Base-by-base conservation (phyloP, 1,140 invertebrate genomes). In the Fopius arisanus region DNA sequence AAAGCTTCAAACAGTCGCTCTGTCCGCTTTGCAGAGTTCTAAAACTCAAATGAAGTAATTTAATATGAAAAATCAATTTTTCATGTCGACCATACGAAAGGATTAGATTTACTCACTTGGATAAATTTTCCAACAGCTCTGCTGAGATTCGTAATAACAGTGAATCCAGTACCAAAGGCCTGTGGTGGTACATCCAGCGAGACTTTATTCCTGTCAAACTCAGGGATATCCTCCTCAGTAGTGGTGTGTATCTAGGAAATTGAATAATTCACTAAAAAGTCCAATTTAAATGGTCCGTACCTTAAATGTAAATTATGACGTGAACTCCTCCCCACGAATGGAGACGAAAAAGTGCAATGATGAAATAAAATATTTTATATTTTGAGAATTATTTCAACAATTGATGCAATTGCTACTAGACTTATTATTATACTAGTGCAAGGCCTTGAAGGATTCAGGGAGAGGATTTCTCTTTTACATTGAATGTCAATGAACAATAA, bases 21-120 rank as follows among this genome's bases (percentile, higher is more conserved):
- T 72, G 92, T 92, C 54, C 92, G 89, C 62, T 91, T 90, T 10
- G 92, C 92, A n/a, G 92, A 91, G 78, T 91, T 92, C 92, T 93
- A 88, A n/a, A 90, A 77, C 76, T n/a, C 70, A 54, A 73, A 63
- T 31, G 62, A 9, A 73, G 14, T 59, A 33, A 31, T 26, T 41
- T 29, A 70, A n/a, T 19, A 16, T 59, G 1, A 67, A 51, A 41
- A 33, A 40, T 74, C 29, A 23, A 65, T 70, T 70, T 65, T 31
- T 72, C 6, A 26, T 67, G 43, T 0, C n/a, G 28, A 33, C 37
- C 43, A 23, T 43, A 7, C 5, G n/a, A n/a, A n/a, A n/a, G n/a
- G n/a, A n/a, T n/a, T n/a, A n/a, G n/a, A n/a, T n/a, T n/a, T n/a
- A 68, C 84, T 90, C 88, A 94, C 93, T 88, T 93, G 90, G 54